Conservation (phyloP, 2,113 vertebrate species). For the Ia io region DNA sequence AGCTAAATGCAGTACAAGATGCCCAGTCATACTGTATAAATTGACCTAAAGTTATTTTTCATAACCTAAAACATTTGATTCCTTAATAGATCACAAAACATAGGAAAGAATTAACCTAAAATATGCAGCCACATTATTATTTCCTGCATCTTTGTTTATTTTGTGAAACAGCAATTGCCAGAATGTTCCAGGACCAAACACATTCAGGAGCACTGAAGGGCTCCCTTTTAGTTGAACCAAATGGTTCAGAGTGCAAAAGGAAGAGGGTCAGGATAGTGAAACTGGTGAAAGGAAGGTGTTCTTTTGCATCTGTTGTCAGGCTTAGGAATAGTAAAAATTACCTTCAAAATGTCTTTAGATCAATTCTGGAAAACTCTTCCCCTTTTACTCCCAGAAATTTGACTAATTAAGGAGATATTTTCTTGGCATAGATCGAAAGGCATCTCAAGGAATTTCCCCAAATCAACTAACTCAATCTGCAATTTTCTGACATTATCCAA, state of each 20-base stretch:
- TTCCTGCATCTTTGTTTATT: constrained; percentile 1
- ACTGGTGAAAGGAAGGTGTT: not conserved
- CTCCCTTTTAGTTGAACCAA: not conserved
- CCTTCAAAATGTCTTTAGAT: not conserved
- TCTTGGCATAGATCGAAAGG: not conserved
- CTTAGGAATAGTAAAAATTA: not conserved
- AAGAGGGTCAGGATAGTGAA: not conserved
- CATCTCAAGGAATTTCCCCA: not conserved
- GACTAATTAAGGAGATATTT: not conserved
- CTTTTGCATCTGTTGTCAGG: not conserved
- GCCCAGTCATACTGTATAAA: not conserved
- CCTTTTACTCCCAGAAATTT: not conserved
- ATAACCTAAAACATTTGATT: not conserved
- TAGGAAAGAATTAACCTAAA: not conserved
- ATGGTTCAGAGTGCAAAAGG: not conserved
- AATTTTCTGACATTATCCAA: not conserved
- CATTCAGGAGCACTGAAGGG: not conserved
- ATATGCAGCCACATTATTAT: not conserved
- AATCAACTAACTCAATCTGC: not conserved
- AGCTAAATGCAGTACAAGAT: not conserved
- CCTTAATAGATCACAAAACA: not conserved
- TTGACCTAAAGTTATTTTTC: constrained; percentile 18
- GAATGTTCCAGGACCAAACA: not conserved
- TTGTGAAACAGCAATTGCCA: not conserved
- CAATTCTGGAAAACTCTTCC: not conserved